Conservation (phyloP, 2,797 vertebrate genomes). For the Sebastes matsubarae region DNA sequence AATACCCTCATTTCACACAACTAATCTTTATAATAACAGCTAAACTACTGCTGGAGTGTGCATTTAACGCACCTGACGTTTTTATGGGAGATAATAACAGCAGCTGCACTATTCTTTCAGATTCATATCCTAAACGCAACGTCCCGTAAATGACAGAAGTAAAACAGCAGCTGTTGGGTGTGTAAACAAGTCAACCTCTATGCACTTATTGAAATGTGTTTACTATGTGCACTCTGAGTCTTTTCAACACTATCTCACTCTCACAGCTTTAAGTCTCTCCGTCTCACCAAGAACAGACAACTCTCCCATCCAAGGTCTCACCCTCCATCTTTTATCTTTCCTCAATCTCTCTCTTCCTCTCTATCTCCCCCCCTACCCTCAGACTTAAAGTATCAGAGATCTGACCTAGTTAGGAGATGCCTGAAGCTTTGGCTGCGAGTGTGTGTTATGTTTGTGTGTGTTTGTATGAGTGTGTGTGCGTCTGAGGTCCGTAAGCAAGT, state of each 20-base stretch:
- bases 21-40: constrained; percentile 49
- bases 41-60: constrained; percentile 20
- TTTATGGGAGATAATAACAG: constrained; percentile 48
- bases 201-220: constrained; percentile 51
- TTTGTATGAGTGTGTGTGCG: constrained; percentile 9
- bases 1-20: constrained; percentile 51
- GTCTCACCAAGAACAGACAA: constrained; percentile 58
- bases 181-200: constrained; percentile 59
- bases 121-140: constrained; percentile 35
- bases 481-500: constrained; percentile 62
- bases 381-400: constrained; percentile 71
- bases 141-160: constrained; percentile 54
- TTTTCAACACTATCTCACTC: constrained; percentile 44
- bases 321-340: constrained; percentile 68
- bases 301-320: constrained; percentile 54
- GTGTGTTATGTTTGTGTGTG: constrained; percentile 40
- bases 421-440: constrained; percentile 56
- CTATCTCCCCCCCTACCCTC: constrained; percentile 40
- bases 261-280: constrained; percentile 46
- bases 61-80: constrained; percentile 42
- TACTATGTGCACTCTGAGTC: neutral
- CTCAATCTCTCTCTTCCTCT: constrained; percentile 62
- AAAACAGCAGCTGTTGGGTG: constrained; percentile 62
- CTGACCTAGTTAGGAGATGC: constrained; percentile 77
- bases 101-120: constrained; percentile 21